Evolutionary conservation across 2,113 vertebrate species (phyloP).

Genomic region (Spermophilus dauricus): DNA sequence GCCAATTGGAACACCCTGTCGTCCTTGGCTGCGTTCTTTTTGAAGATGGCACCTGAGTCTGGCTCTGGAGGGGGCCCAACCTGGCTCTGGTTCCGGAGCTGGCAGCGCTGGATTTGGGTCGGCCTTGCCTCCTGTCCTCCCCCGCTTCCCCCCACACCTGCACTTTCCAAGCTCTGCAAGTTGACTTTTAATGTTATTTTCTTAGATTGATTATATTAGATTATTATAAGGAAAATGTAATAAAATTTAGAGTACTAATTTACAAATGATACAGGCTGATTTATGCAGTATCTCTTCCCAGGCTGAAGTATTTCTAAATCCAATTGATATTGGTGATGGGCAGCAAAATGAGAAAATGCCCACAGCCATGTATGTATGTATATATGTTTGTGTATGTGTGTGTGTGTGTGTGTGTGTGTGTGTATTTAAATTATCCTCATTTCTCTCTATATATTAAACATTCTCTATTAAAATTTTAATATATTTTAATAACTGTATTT

Average conservation of each 20-base stretch:
- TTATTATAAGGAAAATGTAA: not conserved
- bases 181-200: not conserved
- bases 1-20: too few relatives aligned
- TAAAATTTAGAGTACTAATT: slow-evolving; percentile 1
- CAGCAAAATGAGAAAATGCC: not conserved
- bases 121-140: not conserved
- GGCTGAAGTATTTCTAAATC: not conserved
- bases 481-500: not conserved
- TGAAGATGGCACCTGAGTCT: accelerated
- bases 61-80: accelerated
- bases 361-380: not conserved
- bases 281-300: not conserved
- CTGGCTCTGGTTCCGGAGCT: not conserved
- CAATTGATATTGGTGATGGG: not conserved
- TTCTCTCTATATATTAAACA: not conserved
- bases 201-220: not conserved
- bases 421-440: not conserved
- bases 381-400: not conserved
- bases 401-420: not conserved
- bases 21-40: too few relatives aligned
- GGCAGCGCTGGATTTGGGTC: not conserved
- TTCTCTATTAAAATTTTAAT: not conserved
- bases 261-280: not conserved
- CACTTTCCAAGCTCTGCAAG: not conserved
- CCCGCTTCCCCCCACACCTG: not conserved